Evolutionary conservation across 2,888 invertebrate species (phyloP), one percentile per base, ranked within the genome.

Genomic region (Stictocephala bisonia): DNA sequence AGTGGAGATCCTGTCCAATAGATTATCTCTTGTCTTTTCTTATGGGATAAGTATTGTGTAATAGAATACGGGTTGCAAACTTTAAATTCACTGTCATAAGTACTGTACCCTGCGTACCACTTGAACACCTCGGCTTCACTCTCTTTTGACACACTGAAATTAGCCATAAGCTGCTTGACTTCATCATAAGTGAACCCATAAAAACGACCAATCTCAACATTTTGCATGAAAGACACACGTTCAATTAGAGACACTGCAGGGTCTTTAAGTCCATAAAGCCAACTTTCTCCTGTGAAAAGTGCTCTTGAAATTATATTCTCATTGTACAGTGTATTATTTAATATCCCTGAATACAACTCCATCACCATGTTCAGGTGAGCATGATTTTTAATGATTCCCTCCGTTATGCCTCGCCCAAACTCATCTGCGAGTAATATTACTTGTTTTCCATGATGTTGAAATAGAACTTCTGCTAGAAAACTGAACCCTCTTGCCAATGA

Each of bases 101-200:
- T 35, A 31, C 11, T 35, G 22, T 60, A 60, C 13, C 60, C 60
- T 4, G 35, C 60, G 22, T 60, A 60, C 60, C 60, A 60, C 11
- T 60, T 60, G 18, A 60, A 22, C 11, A 35, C 35, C 22, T 60
- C 60, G n/a, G n/a, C n/a, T n/a, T n/a, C n/a, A n/a, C n/a, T n/a
- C 2, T 60, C 40, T 1, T 60, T 27, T 3, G 60, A 40, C 1
- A 22, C 22, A 22, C 22, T 9, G 13, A 60, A 60, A 2, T 60
- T 60, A 4, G 3, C 29, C 60, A 60, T 15, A 22, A 60, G 40
- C 9, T 4, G 15, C 11, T 40, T 22, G 1, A 60, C 60, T 11
- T 60, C 60, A 60, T 60, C 60, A 4, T 40, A 15, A 35, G 60
- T 60, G 29, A 60, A 60, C 2, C 60, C 60, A 13, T 29, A 60